Evolutionary conservation across 2,888 invertebrate genomes (phyloP), one percentile per base, ranked within the genome.

Genomic region (Apamea crenata): DNA sequence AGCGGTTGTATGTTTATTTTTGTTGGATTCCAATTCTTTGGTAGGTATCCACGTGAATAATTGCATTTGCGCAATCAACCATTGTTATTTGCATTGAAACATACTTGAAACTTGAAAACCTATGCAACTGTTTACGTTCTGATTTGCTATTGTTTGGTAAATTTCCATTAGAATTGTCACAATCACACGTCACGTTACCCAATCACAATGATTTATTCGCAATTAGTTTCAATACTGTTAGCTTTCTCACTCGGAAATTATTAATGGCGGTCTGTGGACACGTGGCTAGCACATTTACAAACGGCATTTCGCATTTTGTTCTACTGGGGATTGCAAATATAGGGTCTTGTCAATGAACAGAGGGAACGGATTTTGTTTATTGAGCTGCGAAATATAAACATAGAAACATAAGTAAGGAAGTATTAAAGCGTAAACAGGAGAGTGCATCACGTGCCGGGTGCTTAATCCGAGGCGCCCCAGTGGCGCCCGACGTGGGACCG

Each of bases 371-470:
- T 87, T 89, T 86, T 93, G 92, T 87, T 91, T 90, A 90, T 87
- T 91, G 91, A 92, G 86, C 89, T 91, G 91, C 89, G 88, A 92
- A 94, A 94, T 94, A 90, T 93, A 94, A 93, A 94, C 91, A 93
- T 92, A 74, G 91, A 89, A 89, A 92, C 90, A 90, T 84, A 87
- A 89, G 87, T 82, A 77, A 80, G 83, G 88, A 91, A 85, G 90
- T 86, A 90, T 90, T 90, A 90, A 88, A 89, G 88, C 87, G 87
- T 91, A 87, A 90, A 88, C 86, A 86, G 81, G 85, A 79, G 87
- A 80, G 90, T 89, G 89, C 86, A 87, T 84, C 86, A 86, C 88
- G 90, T 86, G 90, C 79, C 89, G 84, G 88, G 85, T 87, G 88
- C 83, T 84, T 89, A 86, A 84, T 87, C 87, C 78, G 69, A 73